Percentiles rank a stretch among this genome's conserved stretches.
These are phyloP conservation scores for Vimba vimba DNA, from an alignment of 2,113 vertebrate genomes.

Conservation along the genomic window DNA sequence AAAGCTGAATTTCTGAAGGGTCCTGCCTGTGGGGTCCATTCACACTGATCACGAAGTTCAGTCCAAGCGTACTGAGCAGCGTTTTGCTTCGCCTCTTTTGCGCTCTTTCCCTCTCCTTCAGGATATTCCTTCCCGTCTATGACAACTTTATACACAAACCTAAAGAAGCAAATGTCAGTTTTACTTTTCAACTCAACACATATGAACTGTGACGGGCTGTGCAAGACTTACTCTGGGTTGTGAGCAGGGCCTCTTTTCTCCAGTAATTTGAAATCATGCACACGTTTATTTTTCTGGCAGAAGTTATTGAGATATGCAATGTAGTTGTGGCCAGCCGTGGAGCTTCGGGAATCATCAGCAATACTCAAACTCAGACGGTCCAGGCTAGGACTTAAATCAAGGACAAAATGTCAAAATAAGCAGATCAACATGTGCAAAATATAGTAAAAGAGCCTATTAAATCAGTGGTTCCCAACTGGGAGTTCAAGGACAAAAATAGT, in stretches of 20 bases:
- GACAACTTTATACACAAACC: constrained; percentile 68
- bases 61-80: constrained; percentile 66
- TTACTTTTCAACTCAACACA: not conserved
- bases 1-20: not conserved
- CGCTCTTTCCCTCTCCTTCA: constrained; percentile 57
- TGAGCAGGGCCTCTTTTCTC: constrained; percentile 62
- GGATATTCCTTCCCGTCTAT: constrained; percentile 64
- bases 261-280: constrained; percentile 28
- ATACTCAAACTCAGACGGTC: not conserved
- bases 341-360: constrained; percentile 10
- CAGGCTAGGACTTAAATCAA: not conserved
- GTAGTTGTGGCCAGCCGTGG: constrained; percentile 57
- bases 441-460: not conserved
- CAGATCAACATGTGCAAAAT: not conserved
- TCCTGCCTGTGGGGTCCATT: constrained; percentile 65
- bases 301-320: constrained; percentile 58
- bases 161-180: constrained; percentile 41
- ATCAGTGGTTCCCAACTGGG: too few relatives aligned
- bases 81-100: constrained; percentile 64
- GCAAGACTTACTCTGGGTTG: constrained; percentile 61
- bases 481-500: too few relatives aligned
- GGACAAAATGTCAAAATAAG: not conserved
- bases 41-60: constrained; percentile 53
- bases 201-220: not conserved
- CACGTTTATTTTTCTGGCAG: constrained; percentile 60